These are phyloP conservation scores for Cossypha heuglini DNA, from an alignment of 2,797 vertebrate species.

Conservation along the genomic window DNA sequence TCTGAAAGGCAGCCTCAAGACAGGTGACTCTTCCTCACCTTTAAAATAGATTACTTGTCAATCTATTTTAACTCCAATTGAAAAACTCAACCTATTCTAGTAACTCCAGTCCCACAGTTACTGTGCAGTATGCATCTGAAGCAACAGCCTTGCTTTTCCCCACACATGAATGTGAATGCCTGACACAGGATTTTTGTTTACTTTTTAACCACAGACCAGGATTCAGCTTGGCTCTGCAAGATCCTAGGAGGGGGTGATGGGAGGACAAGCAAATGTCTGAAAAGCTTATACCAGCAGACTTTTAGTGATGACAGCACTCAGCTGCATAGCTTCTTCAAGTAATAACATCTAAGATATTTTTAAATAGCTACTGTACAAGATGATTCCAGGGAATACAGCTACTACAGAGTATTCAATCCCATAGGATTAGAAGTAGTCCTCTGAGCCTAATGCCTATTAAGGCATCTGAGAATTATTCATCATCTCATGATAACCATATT, in stretches of 20 bases:
- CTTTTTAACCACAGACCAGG: background rate
- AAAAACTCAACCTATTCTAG: background rate
- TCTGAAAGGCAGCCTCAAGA: background rate
- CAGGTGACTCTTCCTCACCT: background rate
- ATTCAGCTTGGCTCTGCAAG: background rate
- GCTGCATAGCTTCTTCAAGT: background rate
- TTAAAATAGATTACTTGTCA: background rate
- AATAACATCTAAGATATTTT: background rate
- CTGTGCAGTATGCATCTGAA: background rate
- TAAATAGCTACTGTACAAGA: background rate
- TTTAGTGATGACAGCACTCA: background rate
- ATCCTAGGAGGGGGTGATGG: background rate
- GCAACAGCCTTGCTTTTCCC: background rate
- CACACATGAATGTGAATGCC: background rate
- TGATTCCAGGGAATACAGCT: background rate
- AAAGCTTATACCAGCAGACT: background rate
- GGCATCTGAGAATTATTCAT: slow-evolving; percentile 39
- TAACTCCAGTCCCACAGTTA: background rate
- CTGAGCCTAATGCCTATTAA: slow-evolving; percentile 24
- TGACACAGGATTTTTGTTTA: background rate
- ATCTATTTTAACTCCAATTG: background rate
- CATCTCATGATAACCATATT: slow-evolving; percentile 23
- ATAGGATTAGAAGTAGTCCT: slow-evolving; percentile 20
- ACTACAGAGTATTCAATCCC: background rate
- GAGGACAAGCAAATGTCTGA: background rate